Conservation (phyloP, 2,113 vertebrate genomes). For the Cephalopterus ornatus region DNA sequence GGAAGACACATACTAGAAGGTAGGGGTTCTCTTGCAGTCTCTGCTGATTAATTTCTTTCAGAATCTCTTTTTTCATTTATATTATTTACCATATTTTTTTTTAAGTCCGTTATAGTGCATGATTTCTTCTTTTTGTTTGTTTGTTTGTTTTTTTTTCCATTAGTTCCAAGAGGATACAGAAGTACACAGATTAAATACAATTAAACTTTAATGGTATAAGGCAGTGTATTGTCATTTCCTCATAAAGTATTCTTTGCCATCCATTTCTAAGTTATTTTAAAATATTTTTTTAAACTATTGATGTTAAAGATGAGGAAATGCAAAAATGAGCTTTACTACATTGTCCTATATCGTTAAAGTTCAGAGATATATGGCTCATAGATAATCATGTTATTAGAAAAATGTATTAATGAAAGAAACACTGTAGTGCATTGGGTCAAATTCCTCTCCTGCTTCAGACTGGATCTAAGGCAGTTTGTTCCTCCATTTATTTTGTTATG, state of each 20-base stretch:
- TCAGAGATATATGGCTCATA: not conserved
- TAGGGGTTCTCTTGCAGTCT: not conserved
- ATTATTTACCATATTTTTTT: not conserved
- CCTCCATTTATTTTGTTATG: not conserved
- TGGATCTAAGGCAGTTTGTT: fast-evolving
- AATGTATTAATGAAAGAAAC: not conserved
- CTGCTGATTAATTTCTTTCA: not conserved
- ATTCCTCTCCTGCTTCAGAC: not conserved
- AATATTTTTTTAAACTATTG: not conserved
- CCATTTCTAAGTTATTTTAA: not conserved
- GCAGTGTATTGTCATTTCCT: not conserved
- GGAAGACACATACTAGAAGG: not conserved
- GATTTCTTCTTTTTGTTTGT: not conserved
- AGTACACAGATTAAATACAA: not conserved
- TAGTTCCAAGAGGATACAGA: not conserved
- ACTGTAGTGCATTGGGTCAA: no score
- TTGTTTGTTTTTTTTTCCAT: not conserved
- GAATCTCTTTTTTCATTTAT: not conserved
- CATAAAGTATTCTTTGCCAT: not conserved
- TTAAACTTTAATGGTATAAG: not conserved
- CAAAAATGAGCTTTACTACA: not conserved
- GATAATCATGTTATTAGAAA: not conserved
- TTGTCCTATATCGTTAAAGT: not conserved
- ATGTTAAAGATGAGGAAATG: not conserved
- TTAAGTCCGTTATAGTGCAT: not conserved